A percentile compares a stretch with the other conserved stretches of the same genome.
Evolutionary conservation across 2,113 vertebrate species (phyloP).

Genomic region (Cnemophilus loriae): DNA sequence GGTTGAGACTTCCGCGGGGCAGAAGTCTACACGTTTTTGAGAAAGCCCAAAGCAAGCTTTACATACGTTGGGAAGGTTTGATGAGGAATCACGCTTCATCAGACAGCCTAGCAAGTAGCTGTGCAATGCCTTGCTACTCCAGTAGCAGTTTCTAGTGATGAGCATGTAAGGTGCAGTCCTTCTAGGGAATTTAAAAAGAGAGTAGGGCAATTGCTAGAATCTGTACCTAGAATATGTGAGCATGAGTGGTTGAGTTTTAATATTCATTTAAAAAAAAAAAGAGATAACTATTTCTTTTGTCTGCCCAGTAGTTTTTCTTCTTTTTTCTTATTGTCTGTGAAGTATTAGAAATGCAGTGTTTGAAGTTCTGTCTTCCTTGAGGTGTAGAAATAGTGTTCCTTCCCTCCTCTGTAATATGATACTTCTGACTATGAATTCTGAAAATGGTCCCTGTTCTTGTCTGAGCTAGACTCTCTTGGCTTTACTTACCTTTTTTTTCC

Average conservation of each 20-base stretch:
- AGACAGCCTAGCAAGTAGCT: background rate
- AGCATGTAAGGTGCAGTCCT: background rate
- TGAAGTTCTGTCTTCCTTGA: background rate
- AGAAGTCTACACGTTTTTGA: background rate
- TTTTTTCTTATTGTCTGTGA: background rate
- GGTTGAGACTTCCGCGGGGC: background rate
- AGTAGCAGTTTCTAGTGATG: background rate
- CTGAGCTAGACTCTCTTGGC: background rate
- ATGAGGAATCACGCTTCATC: background rate
- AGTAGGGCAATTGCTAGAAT: background rate
- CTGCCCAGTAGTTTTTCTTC: background rate
- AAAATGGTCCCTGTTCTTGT: background rate
- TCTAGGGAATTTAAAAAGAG: background rate
- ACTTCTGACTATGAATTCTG: background rate
- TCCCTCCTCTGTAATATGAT: background rate
- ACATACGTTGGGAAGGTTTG: background rate
- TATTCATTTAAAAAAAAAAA: background rate
- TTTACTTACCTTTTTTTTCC: background rate
- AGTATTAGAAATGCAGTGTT: background rate
- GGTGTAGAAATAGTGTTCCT: background rate
- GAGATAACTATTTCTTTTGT: background rate
- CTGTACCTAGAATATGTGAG: background rate
- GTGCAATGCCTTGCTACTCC: background rate
- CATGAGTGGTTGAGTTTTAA: background rate
- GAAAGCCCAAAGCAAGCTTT: background rate